Evolutionary conservation across 2,888 invertebrate genomes (phyloP), one percentile per base, ranked within the genome.

Genomic region (Lasioglossum calceatum): DNA sequence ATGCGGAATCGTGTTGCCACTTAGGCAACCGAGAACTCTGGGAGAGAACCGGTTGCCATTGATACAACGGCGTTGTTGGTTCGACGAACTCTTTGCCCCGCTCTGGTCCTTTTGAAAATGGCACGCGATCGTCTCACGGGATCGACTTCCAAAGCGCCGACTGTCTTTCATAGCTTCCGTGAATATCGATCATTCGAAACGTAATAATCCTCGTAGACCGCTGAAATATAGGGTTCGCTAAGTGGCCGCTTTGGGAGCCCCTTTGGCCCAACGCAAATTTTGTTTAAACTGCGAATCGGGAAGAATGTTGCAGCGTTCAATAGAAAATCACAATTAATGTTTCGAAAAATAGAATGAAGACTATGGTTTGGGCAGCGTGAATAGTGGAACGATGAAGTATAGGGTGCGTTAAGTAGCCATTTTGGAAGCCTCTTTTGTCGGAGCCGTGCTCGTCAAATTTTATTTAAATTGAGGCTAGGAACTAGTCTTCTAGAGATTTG

Each of bases 41-140:
- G 23, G 44, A 42, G 72, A 54, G 44, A 84, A 85, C 88, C 82
- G 84, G 84, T 82, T 74, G 64, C 32, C 67, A 83, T 76, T 72
- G 76, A 70, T 39, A 47, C 39, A 36, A 64, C 32, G 16, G 64
- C 64, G 32, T 64, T 23, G 14, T 16, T 67, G 58, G 80, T 70
- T 70, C 79, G 71, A 32, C 75, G 81, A 83, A 82, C 44, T 67
- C 64, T 73, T 80, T 67, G 77, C 64, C 32, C 32, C 16, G 74
- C 72, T 84, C 71, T 61, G 86, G 81, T 84, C 81, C 74, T 58
- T 73, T 50, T 32, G 81, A 82, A 64, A 85, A 81, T 44, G 74
- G 85, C 88, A 88, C 72, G 74, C 84, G 77, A 87, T 74, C 75
- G 42, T 27, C 50, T 75, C 81, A 61, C 79, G 77, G 50, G 50